These are phyloP conservation scores for Hydrozoanthus gracilis DNA, from an alignment of 92 coral and sea anemone genomes.

Conservation along the genomic window DNA sequence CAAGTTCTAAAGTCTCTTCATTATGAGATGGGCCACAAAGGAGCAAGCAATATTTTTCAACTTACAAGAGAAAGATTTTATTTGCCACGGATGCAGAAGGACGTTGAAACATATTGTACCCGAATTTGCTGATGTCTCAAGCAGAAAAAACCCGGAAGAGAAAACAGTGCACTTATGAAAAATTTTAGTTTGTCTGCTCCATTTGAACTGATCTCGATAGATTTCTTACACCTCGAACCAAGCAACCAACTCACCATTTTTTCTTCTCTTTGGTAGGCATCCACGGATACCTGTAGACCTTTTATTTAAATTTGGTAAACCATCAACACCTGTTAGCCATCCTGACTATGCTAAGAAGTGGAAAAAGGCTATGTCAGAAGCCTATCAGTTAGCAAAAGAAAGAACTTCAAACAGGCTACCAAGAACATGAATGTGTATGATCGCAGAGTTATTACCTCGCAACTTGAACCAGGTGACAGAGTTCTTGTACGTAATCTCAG, in stretches of 20 bases:
- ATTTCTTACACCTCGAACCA: conserved; percentile 19
- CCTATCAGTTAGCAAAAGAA: conserved; percentile 55
- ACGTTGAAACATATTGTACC: conserved; percentile 43
- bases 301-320: conserved; percentile 44
- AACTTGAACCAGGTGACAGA: conserved; percentile 58
- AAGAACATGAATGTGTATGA: conserved; percentile 56
- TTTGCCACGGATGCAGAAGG: conserved; percentile 58
- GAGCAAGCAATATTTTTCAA: conserved; percentile 48
- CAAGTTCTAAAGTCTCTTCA: conserved; percentile 51
- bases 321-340: conserved; percentile 26
- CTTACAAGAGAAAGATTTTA: conserved; percentile 45
- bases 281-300: conserved; percentile 66
- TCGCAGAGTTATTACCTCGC: conserved; percentile 34
- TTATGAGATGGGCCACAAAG: conserved; percentile 54
- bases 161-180: conserved; percentile 27
- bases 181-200: conserved; percentile 35
- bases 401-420: conserved; percentile 2
- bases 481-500: conserved; percentile 66
- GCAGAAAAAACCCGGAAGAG: conserved; percentile 9
- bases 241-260: conserved; percentile 67
- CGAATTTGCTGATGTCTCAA: conserved; percentile 41
- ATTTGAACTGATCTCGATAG: conserved; percentile 43
- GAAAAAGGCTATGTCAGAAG: conserved; percentile 66
- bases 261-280: conserved; percentile 64
- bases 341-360: conserved; percentile 64